Conservation (phyloP, 1,140 invertebrate genomes). For the Metopolophium dirhodum region DNA sequence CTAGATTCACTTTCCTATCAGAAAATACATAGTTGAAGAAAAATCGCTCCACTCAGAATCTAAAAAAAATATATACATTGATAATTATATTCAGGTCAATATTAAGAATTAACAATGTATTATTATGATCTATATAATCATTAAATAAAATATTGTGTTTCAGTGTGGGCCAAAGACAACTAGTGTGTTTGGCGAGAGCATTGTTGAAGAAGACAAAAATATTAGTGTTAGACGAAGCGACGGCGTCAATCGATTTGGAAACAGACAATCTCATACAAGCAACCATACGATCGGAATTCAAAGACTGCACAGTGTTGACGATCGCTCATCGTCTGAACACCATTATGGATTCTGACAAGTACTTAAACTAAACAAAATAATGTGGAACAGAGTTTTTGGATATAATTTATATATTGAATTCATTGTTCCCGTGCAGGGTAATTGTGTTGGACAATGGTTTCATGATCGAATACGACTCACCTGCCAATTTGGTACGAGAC, state of each 20-base stretch:
- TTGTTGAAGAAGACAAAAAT: conserved; percentile 90
- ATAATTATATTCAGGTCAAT: too few species aligned
- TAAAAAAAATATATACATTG: too few species aligned
- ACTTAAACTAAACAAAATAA: background rate
- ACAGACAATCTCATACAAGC: conserved; percentile 89
- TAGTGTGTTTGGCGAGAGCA: conserved; percentile 87
- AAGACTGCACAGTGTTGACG: conserved; percentile 87
- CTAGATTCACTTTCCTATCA: too few species aligned
- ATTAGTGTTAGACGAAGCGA: conserved; percentile 90
- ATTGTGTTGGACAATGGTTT: conserved; percentile 89
- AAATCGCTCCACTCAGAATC: too few species aligned
- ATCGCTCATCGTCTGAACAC: conserved; percentile 95
- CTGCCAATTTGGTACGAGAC: conserved; percentile 76
- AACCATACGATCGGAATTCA: conserved; percentile 88
- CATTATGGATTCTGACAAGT: conserved; percentile 86
- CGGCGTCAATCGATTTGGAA: conserved; percentile 92
- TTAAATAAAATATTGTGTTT: conserved; percentile 57
- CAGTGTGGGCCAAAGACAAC: conserved; percentile 85
- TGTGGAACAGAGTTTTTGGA: background rate
- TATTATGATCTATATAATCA: background rate
- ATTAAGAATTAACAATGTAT: background rate
- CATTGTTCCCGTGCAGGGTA: conserved; percentile 68
- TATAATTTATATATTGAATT: conserved; percentile 33
- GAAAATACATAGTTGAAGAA: too few species aligned
- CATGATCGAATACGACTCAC: conserved; percentile 82